These are phyloP conservation scores for Bergia puertoricense DNA, from an alignment of 92 coral and sea anemone genomes.

Conservation along the genomic window DNA sequence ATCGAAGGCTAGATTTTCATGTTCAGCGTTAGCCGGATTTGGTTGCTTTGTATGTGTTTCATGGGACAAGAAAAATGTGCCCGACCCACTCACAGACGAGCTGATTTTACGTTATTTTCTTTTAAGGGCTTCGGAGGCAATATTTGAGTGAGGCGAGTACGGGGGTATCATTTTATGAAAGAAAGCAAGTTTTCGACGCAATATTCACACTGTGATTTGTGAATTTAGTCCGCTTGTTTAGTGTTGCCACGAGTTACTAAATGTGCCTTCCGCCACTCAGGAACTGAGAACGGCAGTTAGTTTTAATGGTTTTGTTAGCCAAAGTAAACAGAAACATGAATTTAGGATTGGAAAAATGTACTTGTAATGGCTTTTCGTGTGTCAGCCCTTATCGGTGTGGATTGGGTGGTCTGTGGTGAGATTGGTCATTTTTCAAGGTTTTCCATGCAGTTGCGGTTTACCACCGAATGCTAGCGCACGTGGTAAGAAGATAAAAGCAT, in stretches of 20 bases:
- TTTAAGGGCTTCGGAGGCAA: not conserved
- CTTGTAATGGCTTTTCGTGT: constrained; percentile 12
- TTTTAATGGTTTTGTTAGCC: not conserved
- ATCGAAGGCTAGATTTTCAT: not conserved
- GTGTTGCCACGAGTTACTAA: constrained; percentile 22
- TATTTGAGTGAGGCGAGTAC: too few species aligned
- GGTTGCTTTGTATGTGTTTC: not conserved
- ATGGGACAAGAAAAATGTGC: too few species aligned
- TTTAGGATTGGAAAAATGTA: not conserved
- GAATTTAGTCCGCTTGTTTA: not conserved
- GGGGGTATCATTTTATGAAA: too few species aligned
- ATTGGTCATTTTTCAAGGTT: not conserved
- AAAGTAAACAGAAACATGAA: constrained; percentile 27
- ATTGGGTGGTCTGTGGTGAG: constrained; percentile 36
- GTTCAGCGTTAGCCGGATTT: not conserved
- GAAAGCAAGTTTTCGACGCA: not conserved
- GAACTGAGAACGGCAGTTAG: not conserved
- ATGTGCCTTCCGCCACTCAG: not conserved
- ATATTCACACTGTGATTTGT: not conserved
- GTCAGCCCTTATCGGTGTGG: not conserved
- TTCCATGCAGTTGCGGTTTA: constrained; percentile 23
- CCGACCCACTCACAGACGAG: not conserved
- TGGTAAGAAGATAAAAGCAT: constrained; percentile 1
- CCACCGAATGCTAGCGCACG: not conserved
- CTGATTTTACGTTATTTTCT: not conserved